phyloP scores from a whole-genome alignment of 2,113 vertebrate genomes.

The Ia io region DNA sequence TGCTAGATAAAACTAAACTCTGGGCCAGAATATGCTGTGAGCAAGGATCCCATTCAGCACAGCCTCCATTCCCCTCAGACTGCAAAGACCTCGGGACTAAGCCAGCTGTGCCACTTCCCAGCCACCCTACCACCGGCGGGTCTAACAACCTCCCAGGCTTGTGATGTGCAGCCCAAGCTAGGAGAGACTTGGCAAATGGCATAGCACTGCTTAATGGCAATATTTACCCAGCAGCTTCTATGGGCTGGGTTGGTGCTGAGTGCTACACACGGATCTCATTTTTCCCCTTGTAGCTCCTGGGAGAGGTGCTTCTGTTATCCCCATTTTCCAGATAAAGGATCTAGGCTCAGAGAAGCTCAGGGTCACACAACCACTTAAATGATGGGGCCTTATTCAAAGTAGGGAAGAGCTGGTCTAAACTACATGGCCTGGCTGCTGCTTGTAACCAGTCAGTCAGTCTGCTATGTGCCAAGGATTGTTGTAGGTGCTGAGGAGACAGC shows the following conservation, averaged over 20 bases:
- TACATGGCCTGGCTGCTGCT: background rate
- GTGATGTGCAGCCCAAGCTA: background rate
- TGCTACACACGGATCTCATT: background rate
- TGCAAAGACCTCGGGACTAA: background rate
- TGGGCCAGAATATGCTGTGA: background rate
- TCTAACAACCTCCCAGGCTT: background rate
- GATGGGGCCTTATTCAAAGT: background rate
- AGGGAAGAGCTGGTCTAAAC: background rate
- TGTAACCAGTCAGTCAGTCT: background rate
- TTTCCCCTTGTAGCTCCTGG: background rate
- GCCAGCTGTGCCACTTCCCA: background rate
- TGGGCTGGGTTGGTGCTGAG: background rate
- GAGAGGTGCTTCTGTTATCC: background rate
- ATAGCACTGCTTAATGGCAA: background rate
- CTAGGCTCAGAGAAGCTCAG: background rate
- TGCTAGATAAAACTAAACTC: background rate
- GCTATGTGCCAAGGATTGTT: background rate
- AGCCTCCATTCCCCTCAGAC: background rate
- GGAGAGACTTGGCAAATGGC: background rate
- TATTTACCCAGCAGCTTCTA: background rate
- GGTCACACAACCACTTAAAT: background rate
- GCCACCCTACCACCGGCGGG: background rate
- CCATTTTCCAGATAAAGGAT: background rate
- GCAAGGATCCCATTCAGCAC: background rate
- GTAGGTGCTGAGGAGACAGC: background rate